Evolutionary conservation across 2,888 invertebrate genomes (phyloP), one percentile per base, ranked within the genome.

Genomic region (Cancer borealis): DNA sequence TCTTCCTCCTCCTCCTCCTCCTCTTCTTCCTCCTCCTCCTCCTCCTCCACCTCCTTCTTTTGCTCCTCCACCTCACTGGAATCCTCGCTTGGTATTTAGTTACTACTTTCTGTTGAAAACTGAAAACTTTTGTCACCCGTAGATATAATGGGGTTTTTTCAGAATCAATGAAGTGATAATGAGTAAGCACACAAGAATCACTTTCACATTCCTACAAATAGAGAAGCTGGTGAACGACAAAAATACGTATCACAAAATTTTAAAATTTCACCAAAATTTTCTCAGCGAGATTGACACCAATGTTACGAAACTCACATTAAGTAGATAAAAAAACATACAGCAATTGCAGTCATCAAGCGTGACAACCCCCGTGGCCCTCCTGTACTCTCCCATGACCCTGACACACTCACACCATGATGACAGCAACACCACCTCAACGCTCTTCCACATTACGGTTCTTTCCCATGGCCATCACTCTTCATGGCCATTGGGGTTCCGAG

Each of bases 391-490:
- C 73, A n/a, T 26, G 73, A 73, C 73, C 73, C 73, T 73, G 73
- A 73, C 73, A 21, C 73, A 73, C 26, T 73, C 73, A 21, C 73
- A 73, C 73, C 73, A 73, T 73, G 73, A 73, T 21, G 26, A 73
- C 21, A n/a, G 26, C 73, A n/a, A 21, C 73, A 73, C 73, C 73
- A 73, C 73, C 26, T 73, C 73, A 26, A n/a, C 73, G 17, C 73
- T 26, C 54, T 17, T 54, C 10, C 54, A 54, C 54, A 54, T 54
- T 54, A 54, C 54, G 14, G n/a, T n/a, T 14, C 73, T 21, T 73
- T 73, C 73, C 73, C 73, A 73, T 73, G 73, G 73, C 8, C 73
- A 73, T 73, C 73, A 73, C 73, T 26, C 73, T 73, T 73, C 73
- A 73, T 26, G 73, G 73, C 73, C 73, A 26, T 3, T 66, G 8